Base-by-base conservation (phyloP, 1,140 invertebrate species). In the Atta texana region DNA sequence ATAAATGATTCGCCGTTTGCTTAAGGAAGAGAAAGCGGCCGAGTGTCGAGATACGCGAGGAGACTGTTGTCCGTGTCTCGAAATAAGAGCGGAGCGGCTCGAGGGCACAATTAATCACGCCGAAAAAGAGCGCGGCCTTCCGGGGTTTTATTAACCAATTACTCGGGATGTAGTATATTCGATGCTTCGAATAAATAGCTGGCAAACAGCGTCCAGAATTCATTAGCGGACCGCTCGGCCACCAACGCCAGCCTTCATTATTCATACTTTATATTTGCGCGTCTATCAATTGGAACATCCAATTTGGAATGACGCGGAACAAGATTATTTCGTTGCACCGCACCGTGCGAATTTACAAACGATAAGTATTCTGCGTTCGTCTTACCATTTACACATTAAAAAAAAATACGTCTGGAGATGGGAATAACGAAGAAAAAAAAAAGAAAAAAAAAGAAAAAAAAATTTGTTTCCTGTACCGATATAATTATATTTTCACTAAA, bases 131-230 rank as follows among this genome's bases (percentile, higher is more conserved):
- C 91, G 81, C 84, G 61, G 87, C 90, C 90, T 92, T 90, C 85
- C 90, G 90, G 85, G 86, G 84, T 92, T 92, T 92, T 91, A 91
- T 91, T 90, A 92, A 92, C 91, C 90, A 90, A 91, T 92, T 92
- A 91, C 86, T 85, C 69, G 74, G 85, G 90, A 87, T 87, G 66
- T 85, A 85, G 85, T 88, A 64, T 88, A 90, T 91, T 90, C 34
- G 90, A 87, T 88, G 84, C 78, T 87, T 64, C 85, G 87, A 91
- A 87, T 91, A 91, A 91, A 91, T 81, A 91, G 84, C 87, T 61
- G 84, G 87, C 85, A 87, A 91, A 87, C 85, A 87, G 85, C 76
- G 87, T 12, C 61, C 49, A 53, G 78, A 91, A 91, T 91, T 91
- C 85, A 89, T 91, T 91, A 91, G 75, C 59, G 66, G 59, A 78